These are phyloP conservation scores for Melanostigma gelatinosum DNA, from an alignment of 2,113 vertebrate genomes.

Conservation along the genomic window DNA sequence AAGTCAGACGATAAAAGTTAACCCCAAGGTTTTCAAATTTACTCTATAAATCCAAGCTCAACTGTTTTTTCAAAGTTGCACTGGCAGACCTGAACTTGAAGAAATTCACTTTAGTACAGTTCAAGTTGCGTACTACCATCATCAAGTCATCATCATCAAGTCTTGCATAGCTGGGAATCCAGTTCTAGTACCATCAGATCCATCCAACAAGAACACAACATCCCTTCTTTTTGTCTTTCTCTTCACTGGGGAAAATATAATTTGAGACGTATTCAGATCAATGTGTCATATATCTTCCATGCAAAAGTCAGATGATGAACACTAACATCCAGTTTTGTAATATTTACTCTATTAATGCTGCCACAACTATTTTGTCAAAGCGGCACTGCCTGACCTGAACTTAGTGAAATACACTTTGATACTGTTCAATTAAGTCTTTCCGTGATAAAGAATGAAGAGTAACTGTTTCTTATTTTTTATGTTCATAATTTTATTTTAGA, in stretches of 20 bases:
- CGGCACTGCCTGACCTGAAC: background rate
- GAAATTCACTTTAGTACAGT: no score
- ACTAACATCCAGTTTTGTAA: background rate
- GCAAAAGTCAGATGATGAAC: background rate
- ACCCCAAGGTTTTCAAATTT: no score
- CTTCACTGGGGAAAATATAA: constrained; percentile 29
- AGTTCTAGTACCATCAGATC: constrained; percentile 50
- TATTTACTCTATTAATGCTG: background rate
- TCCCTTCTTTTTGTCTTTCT: constrained; percentile 38
- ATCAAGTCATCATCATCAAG: no score
- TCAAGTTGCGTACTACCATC: no score
- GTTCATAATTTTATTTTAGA: no score
- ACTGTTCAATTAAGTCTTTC: background rate
- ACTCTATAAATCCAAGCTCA: no score
- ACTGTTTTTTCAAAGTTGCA: no score
- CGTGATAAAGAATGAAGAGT: no score
- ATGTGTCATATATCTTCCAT: accelerated
- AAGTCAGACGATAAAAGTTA: no score
- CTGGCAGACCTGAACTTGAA: no score
- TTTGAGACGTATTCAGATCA: background rate
- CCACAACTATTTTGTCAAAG: background rate
- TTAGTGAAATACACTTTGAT: background rate
- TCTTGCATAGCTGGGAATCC: constrained; percentile 51
- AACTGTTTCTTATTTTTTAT: no score
- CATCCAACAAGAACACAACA: constrained; percentile 79